These are phyloP conservation scores for Oxygymnocypris stewartii DNA, from an alignment of 2,113 vertebrate species.

Conservation along the genomic window DNA sequence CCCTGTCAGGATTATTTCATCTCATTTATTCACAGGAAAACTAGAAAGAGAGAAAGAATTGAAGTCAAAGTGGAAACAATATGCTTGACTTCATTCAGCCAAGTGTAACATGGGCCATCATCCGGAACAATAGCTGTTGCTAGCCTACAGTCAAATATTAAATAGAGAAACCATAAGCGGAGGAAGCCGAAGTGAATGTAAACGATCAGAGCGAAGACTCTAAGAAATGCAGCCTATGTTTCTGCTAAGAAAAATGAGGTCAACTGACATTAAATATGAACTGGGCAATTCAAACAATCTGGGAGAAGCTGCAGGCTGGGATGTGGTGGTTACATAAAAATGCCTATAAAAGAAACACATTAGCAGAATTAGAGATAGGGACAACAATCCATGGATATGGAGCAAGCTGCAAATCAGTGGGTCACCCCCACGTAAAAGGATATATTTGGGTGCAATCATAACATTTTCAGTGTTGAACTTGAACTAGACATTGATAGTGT, in stretches of 20 bases:
- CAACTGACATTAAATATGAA: conserved; percentile 41
- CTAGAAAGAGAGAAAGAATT: neutral
- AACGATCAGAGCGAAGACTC: conserved; percentile 26
- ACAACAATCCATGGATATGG: neutral
- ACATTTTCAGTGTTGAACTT: conserved; percentile 57
- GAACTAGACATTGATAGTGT: conserved; percentile 71
- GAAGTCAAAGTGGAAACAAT: conserved; percentile 12
- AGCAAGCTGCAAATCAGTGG: conserved; percentile 23
- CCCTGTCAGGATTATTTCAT: neutral
- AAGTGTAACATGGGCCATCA: conserved; percentile 17
- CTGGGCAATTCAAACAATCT: conserved; percentile 36
- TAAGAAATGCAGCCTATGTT: conserved; percentile 27
- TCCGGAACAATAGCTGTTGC: conserved; percentile 39
- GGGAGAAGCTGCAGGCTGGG: conserved; percentile 18
- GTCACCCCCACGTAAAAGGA: conserved; percentile 66
- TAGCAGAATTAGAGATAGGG: neutral
- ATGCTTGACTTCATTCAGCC: neutral
- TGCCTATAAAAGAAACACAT: conserved; percentile 7
- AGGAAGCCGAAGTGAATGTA: conserved; percentile 7
- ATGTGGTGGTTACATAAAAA: conserved; percentile 12
- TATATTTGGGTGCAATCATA: conserved; percentile 65
- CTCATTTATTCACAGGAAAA: conserved; percentile 2
- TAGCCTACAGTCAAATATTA: conserved; percentile 39
- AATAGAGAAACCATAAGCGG: neutral
- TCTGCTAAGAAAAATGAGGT: conserved; percentile 44